These are phyloP conservation scores for Neocrepidodera transversa DNA, from an alignment of 2,888 invertebrate species.

Conservation along the genomic window DNA sequence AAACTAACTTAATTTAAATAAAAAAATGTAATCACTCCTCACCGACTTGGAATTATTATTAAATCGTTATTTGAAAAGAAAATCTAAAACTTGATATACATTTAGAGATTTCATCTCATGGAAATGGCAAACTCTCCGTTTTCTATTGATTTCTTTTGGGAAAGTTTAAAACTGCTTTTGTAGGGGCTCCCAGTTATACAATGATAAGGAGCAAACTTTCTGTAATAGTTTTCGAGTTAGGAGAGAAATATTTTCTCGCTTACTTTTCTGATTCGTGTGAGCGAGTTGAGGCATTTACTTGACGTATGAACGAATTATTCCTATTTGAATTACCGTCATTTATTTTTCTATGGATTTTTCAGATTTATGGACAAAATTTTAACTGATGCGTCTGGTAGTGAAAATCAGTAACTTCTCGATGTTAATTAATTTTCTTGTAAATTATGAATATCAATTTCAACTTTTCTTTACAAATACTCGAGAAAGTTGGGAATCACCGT, in stretches of 20 bases:
- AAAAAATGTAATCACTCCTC: too few species aligned
- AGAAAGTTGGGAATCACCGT: conserved; percentile 22
- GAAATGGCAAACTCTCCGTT: conserved; percentile 9
- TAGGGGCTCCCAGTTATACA: conserved; percentile 39
- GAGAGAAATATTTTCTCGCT: conserved; percentile 23
- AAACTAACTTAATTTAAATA: too few species aligned
- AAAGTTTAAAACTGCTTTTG: conserved; percentile 51
- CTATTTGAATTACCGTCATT: conserved; percentile 7
- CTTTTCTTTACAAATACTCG: conserved; percentile 2
- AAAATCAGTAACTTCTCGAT: too few species aligned
- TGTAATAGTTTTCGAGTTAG: conserved; percentile 44
- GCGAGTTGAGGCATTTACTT: conserved; percentile 10
- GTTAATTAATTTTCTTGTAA: too few species aligned
- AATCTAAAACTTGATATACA: not conserved
- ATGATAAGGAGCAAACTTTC: conserved; percentile 48
- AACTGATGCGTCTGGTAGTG: too few species aligned
- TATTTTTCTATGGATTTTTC: conserved; percentile 7
- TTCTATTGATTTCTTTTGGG: conserved; percentile 19
- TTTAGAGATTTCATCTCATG: conserved; percentile 3
- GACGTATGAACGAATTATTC: conserved; percentile 17
- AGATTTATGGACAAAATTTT: not conserved
- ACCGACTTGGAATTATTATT: too few species aligned
- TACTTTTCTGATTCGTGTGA: conserved; percentile 15
- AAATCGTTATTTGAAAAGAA: too few species aligned
- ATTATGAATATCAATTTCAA: too few species aligned